These are phyloP conservation scores for Oreonectes daqikongensis DNA, from an alignment of 2,797 vertebrate species.

Conservation along the genomic window DNA sequence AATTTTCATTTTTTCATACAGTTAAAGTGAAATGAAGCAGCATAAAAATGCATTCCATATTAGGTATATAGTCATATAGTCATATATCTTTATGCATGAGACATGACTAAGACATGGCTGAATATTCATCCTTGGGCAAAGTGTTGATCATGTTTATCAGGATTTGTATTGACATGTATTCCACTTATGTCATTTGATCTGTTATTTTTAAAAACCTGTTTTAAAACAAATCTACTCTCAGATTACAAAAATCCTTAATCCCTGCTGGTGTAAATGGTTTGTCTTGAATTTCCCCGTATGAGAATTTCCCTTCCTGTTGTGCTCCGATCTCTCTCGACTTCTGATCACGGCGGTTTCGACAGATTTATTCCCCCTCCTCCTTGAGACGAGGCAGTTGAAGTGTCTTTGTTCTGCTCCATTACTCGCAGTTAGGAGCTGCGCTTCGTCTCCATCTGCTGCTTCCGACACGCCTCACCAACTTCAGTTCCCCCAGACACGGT, in stretches of 20 bases:
- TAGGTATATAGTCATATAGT: slow-evolving; percentile 6
- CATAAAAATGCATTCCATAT: no score
- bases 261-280: slow-evolving; percentile 5
- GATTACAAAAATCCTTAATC: not conserved
- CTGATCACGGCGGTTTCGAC: slow-evolving; percentile 32
- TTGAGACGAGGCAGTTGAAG: slow-evolving; percentile 41
- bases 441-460: slow-evolving; percentile 65
- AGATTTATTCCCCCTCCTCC: slow-evolving; percentile 43
- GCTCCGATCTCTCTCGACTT: slow-evolving; percentile 26
- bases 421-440: slow-evolving; percentile 47
- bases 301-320: slow-evolving; percentile 13
- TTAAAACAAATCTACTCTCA: not conserved
- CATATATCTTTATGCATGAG: not conserved
- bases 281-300: slow-evolving; percentile 18
- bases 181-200: not conserved
- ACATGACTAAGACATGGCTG: not conserved
- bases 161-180: no score
- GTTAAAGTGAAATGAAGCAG: no score
- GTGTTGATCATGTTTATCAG: not conserved
- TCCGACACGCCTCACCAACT: slow-evolving; percentile 48
- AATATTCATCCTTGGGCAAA: not conserved
- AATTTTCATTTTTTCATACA: no score
- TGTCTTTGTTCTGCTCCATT: slow-evolving; percentile 64
- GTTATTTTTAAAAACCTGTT: not conserved
- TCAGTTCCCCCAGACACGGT: slow-evolving; percentile 29